Base-by-base conservation (phyloP, 2,888 invertebrate genomes). In the Xanthorhoe spadicearia region DNA sequence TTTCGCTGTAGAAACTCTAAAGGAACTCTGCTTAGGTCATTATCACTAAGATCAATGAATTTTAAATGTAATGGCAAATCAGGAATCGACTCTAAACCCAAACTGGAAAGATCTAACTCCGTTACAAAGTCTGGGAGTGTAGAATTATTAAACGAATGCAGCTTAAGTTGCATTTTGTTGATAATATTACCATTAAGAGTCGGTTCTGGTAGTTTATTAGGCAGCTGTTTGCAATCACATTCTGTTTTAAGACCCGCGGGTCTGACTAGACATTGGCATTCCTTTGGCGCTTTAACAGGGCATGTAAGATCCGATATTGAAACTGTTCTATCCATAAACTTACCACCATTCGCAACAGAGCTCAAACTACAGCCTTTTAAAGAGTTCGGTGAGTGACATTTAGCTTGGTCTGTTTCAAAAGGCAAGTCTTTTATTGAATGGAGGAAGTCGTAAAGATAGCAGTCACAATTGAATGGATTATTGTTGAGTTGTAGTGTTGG, bases 401-500 rank as follows among this genome's bases (percentile, higher is more conserved):
- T 8, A 0, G 75, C 71, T 28, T 32, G 50, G 2, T 48, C 58
- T 0, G 65, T n/a, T 0, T 54, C 49, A 5, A 69, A 46, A 0
- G 17, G 15, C 0, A 65, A 66, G 7, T 68, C 55, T 0, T 51
- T n/a, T 3, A 73, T 52, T 7, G 63, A 10, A 1, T 28, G 35
- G 9, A 69, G 54, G 18, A 74, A 52, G 1, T 56, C 4, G 67
- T 63, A 71, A 4, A 75, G 48, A 0, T 19, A 2, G 43, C 76
- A 77, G 64, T 77, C 72, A 64, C 76, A 77, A 18, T 32, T n/a
- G 56, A 70, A 69, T 0, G 77, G 77, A 49, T 77, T 77, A 8
- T 68, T 18, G 13, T 63, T 72, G 1, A 77, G 68, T 0, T 13
- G 17, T 0, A 63, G 46, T 4, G 51, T 32, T 10, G 60, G 38